Percentiles rank a stretch among this genome's conserved stretches.
Evolutionary conservation across 1,140 invertebrate genomes (phyloP).

Genomic region (Acromyrmex heyeri): DNA sequence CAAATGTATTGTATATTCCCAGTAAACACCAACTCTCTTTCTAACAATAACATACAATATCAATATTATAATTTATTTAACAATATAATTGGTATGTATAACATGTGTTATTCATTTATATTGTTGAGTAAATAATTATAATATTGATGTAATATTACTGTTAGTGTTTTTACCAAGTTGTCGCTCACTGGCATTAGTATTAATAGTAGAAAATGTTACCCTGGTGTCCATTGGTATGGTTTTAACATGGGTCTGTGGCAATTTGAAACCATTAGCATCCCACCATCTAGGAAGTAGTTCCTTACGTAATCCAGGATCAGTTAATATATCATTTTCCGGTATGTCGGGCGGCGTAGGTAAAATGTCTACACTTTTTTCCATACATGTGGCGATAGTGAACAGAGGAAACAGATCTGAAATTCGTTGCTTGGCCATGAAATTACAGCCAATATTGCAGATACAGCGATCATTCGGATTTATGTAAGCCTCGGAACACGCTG

Average conservation of each 20-base stretch:
- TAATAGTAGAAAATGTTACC: slow-evolving; percentile 71
- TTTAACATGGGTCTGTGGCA: slow-evolving; percentile 85
- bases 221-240: slow-evolving; percentile 83
- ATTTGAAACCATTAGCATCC: slow-evolving; percentile 82
- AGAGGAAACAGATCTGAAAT: slow-evolving; percentile 77
- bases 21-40: no score
- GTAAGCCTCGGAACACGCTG: slow-evolving; percentile 85
- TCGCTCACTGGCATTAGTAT: no score
- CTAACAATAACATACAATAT: no score
- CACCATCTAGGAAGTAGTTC: slow-evolving; percentile 84
- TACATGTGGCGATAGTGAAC: slow-evolving; percentile 78
- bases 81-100: no score
- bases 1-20: no score
- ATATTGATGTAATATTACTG: no score
- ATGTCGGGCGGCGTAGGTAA: slow-evolving; percentile 82
- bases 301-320: slow-evolving; percentile 83
- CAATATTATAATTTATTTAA: no score
- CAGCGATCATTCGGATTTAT: slow-evolving; percentile 76
- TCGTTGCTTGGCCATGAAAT: slow-evolving; percentile 83
- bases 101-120: no score
- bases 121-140: no score
- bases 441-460: slow-evolving; percentile 83
- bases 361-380: slow-evolving; percentile 79
- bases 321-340: slow-evolving; percentile 83
- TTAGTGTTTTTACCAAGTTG: background rate